Evolutionary conservation across 2,797 vertebrate species (phyloP).

Genomic region (Rachycentron canadum): DNA sequence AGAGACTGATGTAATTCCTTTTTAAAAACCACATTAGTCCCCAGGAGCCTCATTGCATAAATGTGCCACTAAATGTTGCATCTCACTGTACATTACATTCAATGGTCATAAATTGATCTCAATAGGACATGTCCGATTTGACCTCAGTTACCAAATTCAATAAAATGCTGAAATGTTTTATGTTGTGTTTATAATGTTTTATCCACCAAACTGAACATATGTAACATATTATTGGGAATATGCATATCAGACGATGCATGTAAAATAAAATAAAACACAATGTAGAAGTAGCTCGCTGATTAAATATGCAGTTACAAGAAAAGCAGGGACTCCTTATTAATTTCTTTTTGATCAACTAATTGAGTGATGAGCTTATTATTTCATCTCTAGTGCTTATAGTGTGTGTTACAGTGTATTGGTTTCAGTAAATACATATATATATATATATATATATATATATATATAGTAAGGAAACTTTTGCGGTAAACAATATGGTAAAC

Average conservation of each 20-base stretch:
- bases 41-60: background rate
- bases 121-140: background rate
- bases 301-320: background rate
- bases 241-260: background rate
- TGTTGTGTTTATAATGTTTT: background rate
- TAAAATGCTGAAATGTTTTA: background rate
- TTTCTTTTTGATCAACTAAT: too few relatives aligned
- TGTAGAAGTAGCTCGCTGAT: too few relatives aligned
- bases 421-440: background rate
- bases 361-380: too few relatives aligned
- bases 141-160: background rate
- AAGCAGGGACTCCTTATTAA: background rate
- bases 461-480: too few relatives aligned
- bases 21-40: background rate
- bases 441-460: background rate
- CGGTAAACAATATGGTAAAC: background rate
- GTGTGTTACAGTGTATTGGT: background rate
- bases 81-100: background rate
- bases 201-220: background rate
- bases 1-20: background rate
- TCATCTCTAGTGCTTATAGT: background rate
- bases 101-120: background rate
- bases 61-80: conserved; percentile 2
- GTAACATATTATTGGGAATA: background rate
- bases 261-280: background rate